Evolutionary conservation across 2,113 vertebrate genomes (phyloP).

Genomic region (Chinchilla lanigera): DNA sequence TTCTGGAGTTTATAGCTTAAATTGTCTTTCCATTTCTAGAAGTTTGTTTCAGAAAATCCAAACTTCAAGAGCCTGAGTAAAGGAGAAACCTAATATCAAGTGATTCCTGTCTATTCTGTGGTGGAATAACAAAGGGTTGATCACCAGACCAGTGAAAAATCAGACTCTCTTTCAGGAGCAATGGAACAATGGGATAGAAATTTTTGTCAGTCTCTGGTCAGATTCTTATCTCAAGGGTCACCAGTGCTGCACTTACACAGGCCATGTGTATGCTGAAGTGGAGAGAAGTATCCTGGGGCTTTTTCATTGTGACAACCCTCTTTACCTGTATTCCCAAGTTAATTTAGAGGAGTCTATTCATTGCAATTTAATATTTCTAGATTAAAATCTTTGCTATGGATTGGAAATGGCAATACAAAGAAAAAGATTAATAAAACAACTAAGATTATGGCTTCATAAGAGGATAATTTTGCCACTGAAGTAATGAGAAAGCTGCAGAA

Average conservation of each 20-base stretch:
- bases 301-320: not conserved
- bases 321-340: not conserved
- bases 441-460: not conserved
- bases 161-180: not conserved
- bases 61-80: not conserved
- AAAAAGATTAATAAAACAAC: conserved; percentile 11
- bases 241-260: not conserved
- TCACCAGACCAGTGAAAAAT: not conserved
- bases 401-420: not conserved
- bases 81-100: not conserved
- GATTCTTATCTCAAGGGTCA: not conserved
- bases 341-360: not conserved
- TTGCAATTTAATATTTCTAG: conserved; percentile 25
- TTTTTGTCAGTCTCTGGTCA: not conserved
- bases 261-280: not conserved
- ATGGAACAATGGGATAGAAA: not conserved
- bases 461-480: not conserved
- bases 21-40: not conserved
- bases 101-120: not conserved
- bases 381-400: not conserved
- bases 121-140: not conserved
- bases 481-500: not conserved
- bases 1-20: not conserved
- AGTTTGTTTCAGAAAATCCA: not conserved
- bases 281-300: not conserved